Evolutionary conservation across 2,113 vertebrate genomes (phyloP), one percentile per base, ranked within the genome.

Genomic region (Syngnathus scovelli): DNA sequence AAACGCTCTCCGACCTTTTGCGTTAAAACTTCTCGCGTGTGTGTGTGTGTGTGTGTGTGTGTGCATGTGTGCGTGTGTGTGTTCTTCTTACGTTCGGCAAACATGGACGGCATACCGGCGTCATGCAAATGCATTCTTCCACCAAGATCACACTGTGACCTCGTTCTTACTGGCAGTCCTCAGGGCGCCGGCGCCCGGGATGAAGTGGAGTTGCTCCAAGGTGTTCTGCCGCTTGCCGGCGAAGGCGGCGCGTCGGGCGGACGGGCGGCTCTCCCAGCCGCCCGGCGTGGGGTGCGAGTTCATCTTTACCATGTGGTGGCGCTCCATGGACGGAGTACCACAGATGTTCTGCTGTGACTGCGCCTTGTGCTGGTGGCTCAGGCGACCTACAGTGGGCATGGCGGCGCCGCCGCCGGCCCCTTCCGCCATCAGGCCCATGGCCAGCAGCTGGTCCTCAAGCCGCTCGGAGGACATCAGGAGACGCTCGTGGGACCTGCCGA

Each of bases 171-270:
- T 94, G 83, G 77, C 93, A 87, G 78, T 95, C 85, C 93, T 91
- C 86, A 79, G 85, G 83, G 83, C 85, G 7, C 86, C 89, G 33
- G 91, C 94, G 0, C 93, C 94, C 0, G 94, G 94, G 70, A 95
- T 92, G 83, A 93, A 94, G 83, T 95, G 94, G 72, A 96, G 91
- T 84, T 95, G 93, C 86, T 96, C 94, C 61, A 95, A 90, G 72
- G 94, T 94, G 88, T 92, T 94, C 88, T 96, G 94, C 64, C 93
- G 89, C 83, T 92, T 93, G 73, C 61, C 81, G 73, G 94, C 93
- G 52, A 94, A 96, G 16, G 94, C 93, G 75, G 93, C 93, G 68
- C 94, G 82, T 0, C 91, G 83, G 7, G 89, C 78, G 38, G 70
- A 89, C 67, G 79, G 86, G 72, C 90, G 92, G 2, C 79, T 85